Evolutionary conservation across 2,797 vertebrate genomes (phyloP).

Genomic region (Acanthurus leucopareius): DNA sequence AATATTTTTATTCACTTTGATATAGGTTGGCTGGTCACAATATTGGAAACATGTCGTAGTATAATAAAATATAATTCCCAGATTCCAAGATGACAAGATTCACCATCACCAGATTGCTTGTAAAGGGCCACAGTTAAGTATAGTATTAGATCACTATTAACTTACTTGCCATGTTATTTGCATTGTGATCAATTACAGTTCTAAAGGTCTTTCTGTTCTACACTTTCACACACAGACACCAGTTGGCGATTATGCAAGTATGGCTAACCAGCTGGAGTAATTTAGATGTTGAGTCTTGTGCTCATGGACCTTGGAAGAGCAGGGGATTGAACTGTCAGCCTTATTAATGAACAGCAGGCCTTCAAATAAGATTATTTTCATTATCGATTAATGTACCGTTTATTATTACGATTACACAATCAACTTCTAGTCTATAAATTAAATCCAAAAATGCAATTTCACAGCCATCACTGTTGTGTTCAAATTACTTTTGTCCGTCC

Average conservation of each 20-base stretch:
- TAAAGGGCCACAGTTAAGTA: background rate
- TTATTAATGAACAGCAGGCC: background rate
- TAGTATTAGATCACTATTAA: background rate
- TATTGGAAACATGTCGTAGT: background rate
- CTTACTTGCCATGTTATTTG: background rate
- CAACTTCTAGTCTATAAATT: too few relatives aligned
- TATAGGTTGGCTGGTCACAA: too few relatives aligned
- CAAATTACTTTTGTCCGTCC: too few relatives aligned
- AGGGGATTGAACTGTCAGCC: background rate
- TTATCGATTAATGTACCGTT: too few relatives aligned
- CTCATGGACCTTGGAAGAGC: constrained; percentile 7
- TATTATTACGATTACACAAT: too few relatives aligned
- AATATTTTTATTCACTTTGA: background rate
- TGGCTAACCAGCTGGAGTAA: background rate
- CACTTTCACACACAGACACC: background rate
- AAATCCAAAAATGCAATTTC: too few relatives aligned
- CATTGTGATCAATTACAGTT: background rate
- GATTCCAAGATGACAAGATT: too few relatives aligned
- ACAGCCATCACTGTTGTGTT: too few relatives aligned
- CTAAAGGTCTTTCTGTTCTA: background rate
- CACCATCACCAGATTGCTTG: background rate
- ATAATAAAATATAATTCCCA: background rate
- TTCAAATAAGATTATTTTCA: too few relatives aligned
- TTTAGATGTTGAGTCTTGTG: background rate
- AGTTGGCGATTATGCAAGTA: background rate